These are phyloP conservation scores for Pygoscelis adeliae DNA, from an alignment of 2,113 vertebrate genomes.

Conservation along the genomic window DNA sequence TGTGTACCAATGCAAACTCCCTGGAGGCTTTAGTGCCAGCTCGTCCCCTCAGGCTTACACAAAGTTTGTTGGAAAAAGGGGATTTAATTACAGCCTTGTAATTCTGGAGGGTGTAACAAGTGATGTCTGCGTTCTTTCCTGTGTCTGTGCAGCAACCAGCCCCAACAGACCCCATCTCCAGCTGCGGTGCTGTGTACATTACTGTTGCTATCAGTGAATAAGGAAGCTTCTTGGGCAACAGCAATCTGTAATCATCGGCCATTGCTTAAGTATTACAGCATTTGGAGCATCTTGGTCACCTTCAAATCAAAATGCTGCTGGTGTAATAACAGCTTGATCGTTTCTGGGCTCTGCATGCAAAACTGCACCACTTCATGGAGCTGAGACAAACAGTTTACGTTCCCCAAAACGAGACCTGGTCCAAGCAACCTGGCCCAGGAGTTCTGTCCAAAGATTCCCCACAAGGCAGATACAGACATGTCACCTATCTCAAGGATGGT, in stretches of 20 bases:
- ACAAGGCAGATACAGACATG: not conserved
- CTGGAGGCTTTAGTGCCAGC: not conserved
- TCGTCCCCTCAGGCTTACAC: not conserved
- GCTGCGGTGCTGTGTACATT: not conserved
- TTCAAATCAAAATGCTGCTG: not conserved
- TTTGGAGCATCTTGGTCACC: not conserved
- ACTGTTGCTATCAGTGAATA: not conserved
- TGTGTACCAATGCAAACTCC: not conserved
- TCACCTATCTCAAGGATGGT: not conserved
- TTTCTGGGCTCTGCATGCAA: not conserved
- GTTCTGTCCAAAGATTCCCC: not conserved
- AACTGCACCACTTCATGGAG: not conserved
- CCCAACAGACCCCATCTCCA: not conserved
- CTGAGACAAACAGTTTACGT: not conserved
- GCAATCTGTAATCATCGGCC: not conserved
- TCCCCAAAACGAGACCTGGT: not conserved
- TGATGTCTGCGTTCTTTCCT: not conserved
- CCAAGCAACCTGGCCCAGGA: not conserved
- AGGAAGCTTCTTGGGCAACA: not conserved
- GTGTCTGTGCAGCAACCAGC: not conserved
- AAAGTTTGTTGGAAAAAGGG: not conserved
- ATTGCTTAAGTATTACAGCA: not conserved
- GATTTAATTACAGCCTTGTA: conserved; percentile 4
- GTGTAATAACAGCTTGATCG: not conserved
- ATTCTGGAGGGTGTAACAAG: not conserved